Evolutionary conservation across 2,797 vertebrate species (phyloP).

Genomic region (Tenualosa thibaudeaui): DNA sequence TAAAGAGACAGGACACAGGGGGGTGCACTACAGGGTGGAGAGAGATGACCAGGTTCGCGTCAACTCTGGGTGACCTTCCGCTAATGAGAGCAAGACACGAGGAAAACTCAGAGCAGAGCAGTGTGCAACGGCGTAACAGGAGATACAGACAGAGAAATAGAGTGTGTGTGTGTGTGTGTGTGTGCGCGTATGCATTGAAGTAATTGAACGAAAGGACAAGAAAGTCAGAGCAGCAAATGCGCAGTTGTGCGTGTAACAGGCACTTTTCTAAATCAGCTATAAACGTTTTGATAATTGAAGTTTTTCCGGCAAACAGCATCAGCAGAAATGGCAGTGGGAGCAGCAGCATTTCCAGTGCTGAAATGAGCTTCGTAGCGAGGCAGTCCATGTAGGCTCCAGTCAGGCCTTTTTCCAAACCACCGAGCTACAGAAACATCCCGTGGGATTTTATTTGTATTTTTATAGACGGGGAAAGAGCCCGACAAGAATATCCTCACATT

Average conservation of each 20-base stretch:
- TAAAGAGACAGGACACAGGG: neutral
- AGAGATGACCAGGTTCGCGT: constrained; percentile 1
- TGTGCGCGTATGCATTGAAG: neutral
- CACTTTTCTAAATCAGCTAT: neutral
- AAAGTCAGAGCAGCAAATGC: neutral
- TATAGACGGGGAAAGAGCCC: constrained; percentile 55
- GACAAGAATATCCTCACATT: constrained; percentile 59
- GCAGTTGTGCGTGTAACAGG: constrained; percentile 9
- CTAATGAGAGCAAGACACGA: constrained; percentile 52
- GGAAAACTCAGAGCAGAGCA: constrained; percentile 29
- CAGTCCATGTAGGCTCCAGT: neutral
- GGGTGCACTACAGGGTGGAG: neutral
- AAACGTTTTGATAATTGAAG: neutral
- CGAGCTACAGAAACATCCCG: constrained; percentile 57
- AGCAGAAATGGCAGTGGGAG: neutral
- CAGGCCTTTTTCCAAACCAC: constrained; percentile 51
- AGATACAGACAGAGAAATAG: neutral
- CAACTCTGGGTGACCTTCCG: constrained; percentile 46
- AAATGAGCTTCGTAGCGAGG: neutral
- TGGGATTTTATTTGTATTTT: constrained; percentile 66
- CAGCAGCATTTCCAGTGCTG: neutral
- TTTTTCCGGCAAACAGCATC: neutral
- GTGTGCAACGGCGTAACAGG: neutral
- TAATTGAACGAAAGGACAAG: neutral
- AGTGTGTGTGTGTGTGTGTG: neutral